These are phyloP conservation scores for Melanotaenia nigrans DNA, from an alignment of 2,797 vertebrate genomes.

Conservation along the genomic window DNA sequence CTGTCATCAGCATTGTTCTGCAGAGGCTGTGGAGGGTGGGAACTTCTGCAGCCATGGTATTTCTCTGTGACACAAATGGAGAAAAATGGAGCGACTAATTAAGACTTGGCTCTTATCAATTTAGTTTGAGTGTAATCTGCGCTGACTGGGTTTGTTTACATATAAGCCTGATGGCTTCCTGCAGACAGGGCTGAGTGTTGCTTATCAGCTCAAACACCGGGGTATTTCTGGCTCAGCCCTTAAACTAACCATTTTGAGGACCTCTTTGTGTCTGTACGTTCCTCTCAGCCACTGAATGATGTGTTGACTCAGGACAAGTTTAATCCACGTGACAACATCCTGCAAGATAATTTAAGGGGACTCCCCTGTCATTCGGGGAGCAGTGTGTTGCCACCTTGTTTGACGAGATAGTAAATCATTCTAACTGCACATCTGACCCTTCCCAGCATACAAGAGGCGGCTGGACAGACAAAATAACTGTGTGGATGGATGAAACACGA, in stretches of 20 bases:
- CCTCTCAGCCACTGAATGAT: constrained; percentile 8
- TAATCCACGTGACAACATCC: constrained; percentile 24
- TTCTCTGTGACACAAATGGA: constrained; percentile 11
- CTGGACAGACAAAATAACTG: constrained; percentile 41
- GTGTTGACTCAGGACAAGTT: constrained; percentile 16
- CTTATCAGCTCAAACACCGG: constrained; percentile 26
- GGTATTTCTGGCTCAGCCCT: constrained; percentile 4
- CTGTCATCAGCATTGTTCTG: not conserved
- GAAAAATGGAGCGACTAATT: constrained; percentile 23
- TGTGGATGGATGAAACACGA: constrained; percentile 37
- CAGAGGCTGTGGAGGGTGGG: not conserved
- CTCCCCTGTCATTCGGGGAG: constrained; percentile 43
- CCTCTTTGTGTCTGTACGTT: constrained; percentile 4
- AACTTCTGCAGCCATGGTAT: not conserved
- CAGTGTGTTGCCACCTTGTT: constrained; percentile 52
- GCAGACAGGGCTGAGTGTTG: constrained; percentile 20
- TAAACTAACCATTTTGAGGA: constrained; percentile 15
- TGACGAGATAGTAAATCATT: constrained; percentile 60
- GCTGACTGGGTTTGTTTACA: constrained; percentile 19
- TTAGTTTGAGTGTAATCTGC: constrained; percentile 27
- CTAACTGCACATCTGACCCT: constrained; percentile 50
- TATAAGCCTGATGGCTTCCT: constrained; percentile 26
- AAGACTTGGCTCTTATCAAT: constrained; percentile 34
- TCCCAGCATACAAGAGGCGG: constrained; percentile 50
- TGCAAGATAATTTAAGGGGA: constrained; percentile 43